Evolutionary conservation across 2,113 vertebrate species (phyloP).

Genomic region (Salvator merianae): DNA sequence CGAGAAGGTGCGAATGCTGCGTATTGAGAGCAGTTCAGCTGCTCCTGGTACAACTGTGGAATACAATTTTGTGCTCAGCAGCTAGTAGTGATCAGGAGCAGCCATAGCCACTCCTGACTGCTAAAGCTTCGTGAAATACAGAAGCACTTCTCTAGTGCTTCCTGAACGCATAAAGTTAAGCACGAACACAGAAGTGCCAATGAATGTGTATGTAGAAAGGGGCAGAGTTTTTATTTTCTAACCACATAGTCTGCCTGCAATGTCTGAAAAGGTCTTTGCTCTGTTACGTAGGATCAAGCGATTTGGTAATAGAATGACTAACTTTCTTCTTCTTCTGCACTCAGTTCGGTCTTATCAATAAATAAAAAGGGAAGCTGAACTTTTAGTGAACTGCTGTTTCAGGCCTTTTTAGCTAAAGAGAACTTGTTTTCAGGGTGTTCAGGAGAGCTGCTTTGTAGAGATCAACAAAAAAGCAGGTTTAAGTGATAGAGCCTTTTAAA

Average conservation of each 20-base stretch:
- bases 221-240: neutral
- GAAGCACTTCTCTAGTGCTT: no score
- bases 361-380: constrained; percentile 8
- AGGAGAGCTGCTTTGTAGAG: neutral
- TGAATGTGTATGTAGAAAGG: neutral
- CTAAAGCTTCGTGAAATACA: no score
- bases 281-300: neutral
- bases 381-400: constrained; percentile 1
- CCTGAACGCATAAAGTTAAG: no score
- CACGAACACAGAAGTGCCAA: neutral
- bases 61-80: no score
- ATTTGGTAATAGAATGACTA: neutral
- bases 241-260: neutral
- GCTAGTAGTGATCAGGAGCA: no score
- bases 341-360: neutral
- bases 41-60: no score
- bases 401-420: neutral
- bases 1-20: no score
- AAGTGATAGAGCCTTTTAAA: neutral
- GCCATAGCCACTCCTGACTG: no score
- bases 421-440: neutral
- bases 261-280: neutral
- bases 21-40: no score
- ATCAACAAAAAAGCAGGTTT: neutral
- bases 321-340: neutral